phyloP scores from a whole-genome alignment of 2,888 invertebrate genomes.

The Cataglyphis cursor region DNA sequence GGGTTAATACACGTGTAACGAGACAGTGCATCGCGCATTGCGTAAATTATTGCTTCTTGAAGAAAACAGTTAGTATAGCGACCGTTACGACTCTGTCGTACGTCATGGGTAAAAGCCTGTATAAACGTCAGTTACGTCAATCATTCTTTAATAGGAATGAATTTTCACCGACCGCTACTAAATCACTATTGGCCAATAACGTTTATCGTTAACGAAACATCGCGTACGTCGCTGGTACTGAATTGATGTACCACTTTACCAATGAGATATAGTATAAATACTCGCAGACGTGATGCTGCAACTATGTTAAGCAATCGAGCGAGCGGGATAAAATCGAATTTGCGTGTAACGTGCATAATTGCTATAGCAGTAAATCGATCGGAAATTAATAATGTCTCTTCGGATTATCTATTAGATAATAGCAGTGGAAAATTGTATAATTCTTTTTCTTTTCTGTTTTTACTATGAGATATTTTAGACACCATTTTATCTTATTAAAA shows the following conservation, averaged over 20 bases:
- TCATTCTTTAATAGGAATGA: slow-evolving; percentile 70
- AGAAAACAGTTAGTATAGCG: slow-evolving; percentile 25
- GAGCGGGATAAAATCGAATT: slow-evolving; percentile 52
- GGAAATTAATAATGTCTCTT: slow-evolving; percentile 54
- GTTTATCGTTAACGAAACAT: slow-evolving; percentile 72
- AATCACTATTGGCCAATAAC: slow-evolving; percentile 72
- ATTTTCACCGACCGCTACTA: slow-evolving; percentile 63
- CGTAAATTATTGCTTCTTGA: slow-evolving; percentile 41
- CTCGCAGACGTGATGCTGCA: slow-evolving; percentile 54
- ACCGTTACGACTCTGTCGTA: slow-evolving; percentile 30
- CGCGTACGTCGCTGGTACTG: slow-evolving; percentile 61
- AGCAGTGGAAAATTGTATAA: neutral
- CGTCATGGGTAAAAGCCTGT: slow-evolving; percentile 56
- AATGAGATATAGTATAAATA: slow-evolving; percentile 73
- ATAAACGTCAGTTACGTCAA: slow-evolving; percentile 69
- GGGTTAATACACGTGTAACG: slow-evolving; percentile 4
- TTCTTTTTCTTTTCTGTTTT: slow-evolving; percentile 8
- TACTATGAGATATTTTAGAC: slow-evolving; percentile 15
- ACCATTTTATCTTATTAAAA: slow-evolving; percentile 27
- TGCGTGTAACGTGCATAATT: slow-evolving; percentile 49
- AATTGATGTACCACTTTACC: slow-evolving; percentile 73
- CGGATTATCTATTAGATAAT: slow-evolving; percentile 13
- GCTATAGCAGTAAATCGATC: slow-evolving; percentile 52
- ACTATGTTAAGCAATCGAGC: slow-evolving; percentile 56
- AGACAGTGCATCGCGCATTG: neutral